Evolutionary conservation across 2,888 invertebrate genomes (phyloP).

Genomic region (Caenorhabditis sp.): DNA sequence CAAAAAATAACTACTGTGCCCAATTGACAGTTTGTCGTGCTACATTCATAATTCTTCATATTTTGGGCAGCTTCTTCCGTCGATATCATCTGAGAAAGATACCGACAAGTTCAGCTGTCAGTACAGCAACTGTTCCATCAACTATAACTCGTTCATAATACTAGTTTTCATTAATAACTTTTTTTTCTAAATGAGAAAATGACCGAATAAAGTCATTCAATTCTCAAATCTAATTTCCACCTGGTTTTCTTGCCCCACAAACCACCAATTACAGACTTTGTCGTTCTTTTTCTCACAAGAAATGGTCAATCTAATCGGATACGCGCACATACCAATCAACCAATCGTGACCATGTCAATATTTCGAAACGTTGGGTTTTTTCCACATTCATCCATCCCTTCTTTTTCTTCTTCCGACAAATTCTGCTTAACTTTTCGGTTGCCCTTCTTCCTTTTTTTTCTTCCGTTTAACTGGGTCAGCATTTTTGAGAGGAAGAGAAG

Average conservation of each 20-base stretch:
- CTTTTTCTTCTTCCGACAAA: neutral
- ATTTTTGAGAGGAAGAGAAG: neutral
- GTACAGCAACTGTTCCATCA: neutral
- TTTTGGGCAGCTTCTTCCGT: constrained; percentile 42
- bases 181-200: neutral
- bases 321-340: no score
- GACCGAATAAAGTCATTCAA: no score
- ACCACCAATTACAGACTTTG: no score
- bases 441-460: neutral
- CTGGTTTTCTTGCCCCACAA: no score
- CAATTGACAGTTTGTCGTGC: constrained; percentile 46
- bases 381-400: neutral
- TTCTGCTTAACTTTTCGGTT: neutral
- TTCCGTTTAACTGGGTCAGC: neutral
- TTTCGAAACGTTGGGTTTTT: neutral
- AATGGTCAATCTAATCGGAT: no score
- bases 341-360: no score
- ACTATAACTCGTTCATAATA: neutral
- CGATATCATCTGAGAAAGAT: constrained; percentile 37
- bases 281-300: no score
- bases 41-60: constrained; percentile 46
- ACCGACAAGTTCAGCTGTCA: constrained; percentile 10
- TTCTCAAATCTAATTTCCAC: no score
- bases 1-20: constrained; percentile 35
- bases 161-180: neutral